Conservation (phyloP, 2,888 invertebrate species). For the Margaritifera margaritifera region DNA sequence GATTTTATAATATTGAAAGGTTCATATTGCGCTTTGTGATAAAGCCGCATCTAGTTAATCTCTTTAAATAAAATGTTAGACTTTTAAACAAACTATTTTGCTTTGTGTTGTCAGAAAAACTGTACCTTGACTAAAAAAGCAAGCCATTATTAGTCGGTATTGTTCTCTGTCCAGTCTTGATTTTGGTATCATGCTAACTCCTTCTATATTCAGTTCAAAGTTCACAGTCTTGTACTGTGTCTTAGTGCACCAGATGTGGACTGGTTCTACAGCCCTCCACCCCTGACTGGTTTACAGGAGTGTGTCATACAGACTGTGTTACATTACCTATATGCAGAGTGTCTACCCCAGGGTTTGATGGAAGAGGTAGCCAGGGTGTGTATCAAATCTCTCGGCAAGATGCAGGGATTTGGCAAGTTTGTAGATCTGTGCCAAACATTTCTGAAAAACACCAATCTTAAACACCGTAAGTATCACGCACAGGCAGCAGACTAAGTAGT, state of each 20-base stretch:
- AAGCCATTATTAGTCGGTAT: no score
- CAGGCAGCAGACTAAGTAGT: not conserved
- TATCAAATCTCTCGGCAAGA: slow-evolving; percentile 71
- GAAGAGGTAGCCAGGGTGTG: slow-evolving; percentile 78
- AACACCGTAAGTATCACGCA: slow-evolving; percentile 77
- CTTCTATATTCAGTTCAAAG: slow-evolving; percentile 66
- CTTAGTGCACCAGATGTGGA: slow-evolving; percentile 77
- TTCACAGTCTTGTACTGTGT: slow-evolving; percentile 77
- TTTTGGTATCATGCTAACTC: not conserved
- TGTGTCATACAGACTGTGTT: slow-evolving; percentile 79
- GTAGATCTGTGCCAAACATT: slow-evolving; percentile 78
- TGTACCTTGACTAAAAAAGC: not conserved
- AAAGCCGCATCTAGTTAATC: no score
- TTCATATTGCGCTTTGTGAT: no score
- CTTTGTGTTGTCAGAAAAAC: not conserved
- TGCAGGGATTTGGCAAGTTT: slow-evolving; percentile 77
- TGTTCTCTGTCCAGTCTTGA: not conserved
- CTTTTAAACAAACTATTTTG: not conserved
- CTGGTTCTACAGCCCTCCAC: slow-evolving; percentile 73
- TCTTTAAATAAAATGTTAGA: no score
- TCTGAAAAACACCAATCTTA: slow-evolving; percentile 79
- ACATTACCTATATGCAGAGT: slow-evolving; percentile 80
- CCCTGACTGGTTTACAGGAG: slow-evolving; percentile 77
- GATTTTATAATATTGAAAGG: no score
- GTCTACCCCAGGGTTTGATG: slow-evolving; percentile 78